Percentiles rank a stretch among this genome's conserved stretches.
Conservation (phyloP, 2,797 vertebrate species). For the Cichlasoma orientale region DNA sequence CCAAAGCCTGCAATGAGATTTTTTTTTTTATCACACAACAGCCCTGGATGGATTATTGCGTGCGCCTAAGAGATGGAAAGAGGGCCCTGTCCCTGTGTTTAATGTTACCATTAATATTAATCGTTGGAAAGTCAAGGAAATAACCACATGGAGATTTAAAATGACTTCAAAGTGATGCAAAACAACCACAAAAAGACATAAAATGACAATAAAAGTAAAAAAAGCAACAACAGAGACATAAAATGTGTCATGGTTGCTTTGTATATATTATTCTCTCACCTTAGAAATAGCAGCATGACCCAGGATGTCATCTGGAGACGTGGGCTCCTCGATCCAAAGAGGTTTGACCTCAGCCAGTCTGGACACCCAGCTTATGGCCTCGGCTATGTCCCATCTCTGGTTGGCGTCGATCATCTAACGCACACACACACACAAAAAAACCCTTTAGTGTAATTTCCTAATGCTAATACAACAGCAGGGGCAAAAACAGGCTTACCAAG, state of each 20-base stretch:
- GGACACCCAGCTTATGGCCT: constrained; percentile 83
- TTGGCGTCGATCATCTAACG: constrained; percentile 86
- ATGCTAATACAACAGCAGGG: neutral
- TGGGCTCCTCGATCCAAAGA: constrained; percentile 86
- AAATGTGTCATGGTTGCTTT: too few relatives aligned
- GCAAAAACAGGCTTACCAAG: constrained; percentile 66
- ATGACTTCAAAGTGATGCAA: neutral
- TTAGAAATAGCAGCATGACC: constrained; percentile 85
- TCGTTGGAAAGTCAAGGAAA: neutral
- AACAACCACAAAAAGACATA: neutral
- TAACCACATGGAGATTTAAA: neutral
- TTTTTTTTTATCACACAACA: neutral
- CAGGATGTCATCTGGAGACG: constrained; percentile 86
- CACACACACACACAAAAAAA: neutral
- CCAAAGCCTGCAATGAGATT: constrained; percentile 78
- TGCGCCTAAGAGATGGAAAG: neutral
- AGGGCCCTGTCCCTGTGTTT: neutral
- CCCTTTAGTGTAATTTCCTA: neutral
- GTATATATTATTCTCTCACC: constrained; percentile 51
- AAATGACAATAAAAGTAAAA: neutral
- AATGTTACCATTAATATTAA: neutral
- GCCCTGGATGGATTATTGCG: neutral
- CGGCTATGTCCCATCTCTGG: constrained; percentile 84
- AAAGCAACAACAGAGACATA: neutral
- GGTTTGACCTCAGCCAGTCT: constrained; percentile 83